These are phyloP conservation scores for Paramormyrops hopkinsi DNA, from an alignment of 2,797 vertebrate species.

Conservation along the genomic window DNA sequence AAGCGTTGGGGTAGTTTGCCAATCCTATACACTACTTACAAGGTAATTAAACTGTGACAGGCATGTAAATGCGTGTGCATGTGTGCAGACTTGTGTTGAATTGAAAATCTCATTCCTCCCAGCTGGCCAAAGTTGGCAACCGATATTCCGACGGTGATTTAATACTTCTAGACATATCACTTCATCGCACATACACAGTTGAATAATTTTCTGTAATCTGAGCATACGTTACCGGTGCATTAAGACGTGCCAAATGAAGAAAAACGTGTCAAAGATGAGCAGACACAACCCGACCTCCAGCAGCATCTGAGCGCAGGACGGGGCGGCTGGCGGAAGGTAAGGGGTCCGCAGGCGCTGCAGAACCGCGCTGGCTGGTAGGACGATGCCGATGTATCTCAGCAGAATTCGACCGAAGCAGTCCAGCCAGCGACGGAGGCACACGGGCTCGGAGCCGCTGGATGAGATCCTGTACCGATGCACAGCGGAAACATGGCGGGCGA, in stretches of 20 bases:
- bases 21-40: background rate
- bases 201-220: background rate
- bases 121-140: background rate
- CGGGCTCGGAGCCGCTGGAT: slow-evolving; percentile 21
- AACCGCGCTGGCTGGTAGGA: slow-evolving; percentile 49
- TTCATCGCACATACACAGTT: background rate
- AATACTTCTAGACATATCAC: background rate
- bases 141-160: background rate
- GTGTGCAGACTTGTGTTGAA: background rate
- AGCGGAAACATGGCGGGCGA: slow-evolving; percentile 34
- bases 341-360: slow-evolving; percentile 33
- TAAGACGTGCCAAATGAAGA: slow-evolving; percentile 53
- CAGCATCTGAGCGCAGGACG: slow-evolving; percentile 43
- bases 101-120: background rate
- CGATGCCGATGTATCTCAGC: slow-evolving; percentile 37
- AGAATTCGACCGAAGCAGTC: slow-evolving; percentile 47
- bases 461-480: slow-evolving; percentile 49
- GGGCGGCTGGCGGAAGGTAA: slow-evolving; percentile 42
- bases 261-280: slow-evolving; percentile 60
- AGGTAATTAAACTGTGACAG: background rate
- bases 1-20: background rate
- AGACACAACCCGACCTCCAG: slow-evolving; percentile 48
- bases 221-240: slow-evolving; percentile 58
- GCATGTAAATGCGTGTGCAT: background rate
- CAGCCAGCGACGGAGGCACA: slow-evolving; percentile 35